phyloP scores from a whole-genome alignment of 2,797 vertebrate species.

The Channallabes apus region DNA sequence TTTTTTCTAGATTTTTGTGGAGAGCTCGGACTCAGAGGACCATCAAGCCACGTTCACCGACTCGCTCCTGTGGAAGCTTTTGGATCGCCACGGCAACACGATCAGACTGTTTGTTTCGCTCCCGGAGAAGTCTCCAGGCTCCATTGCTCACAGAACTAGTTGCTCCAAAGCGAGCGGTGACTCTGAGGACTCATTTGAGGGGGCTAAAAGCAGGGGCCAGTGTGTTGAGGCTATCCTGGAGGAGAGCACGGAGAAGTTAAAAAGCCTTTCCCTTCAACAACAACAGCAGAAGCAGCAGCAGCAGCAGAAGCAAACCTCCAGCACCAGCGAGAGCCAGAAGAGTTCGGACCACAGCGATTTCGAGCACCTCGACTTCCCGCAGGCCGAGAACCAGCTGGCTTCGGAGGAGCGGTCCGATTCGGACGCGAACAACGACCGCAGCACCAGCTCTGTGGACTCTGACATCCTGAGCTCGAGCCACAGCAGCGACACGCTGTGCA shows the following conservation, averaged over 20 bases:
- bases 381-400: slow-evolving; percentile 84
- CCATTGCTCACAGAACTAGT: slow-evolving; percentile 79
- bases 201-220: slow-evolving; percentile 81
- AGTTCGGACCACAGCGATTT: slow-evolving; percentile 94
- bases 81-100: slow-evolving; percentile 97
- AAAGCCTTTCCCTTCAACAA: slow-evolving; percentile 87
- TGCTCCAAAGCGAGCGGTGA: slow-evolving; percentile 81
- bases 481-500: slow-evolving; percentile 97
- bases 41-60: slow-evolving; percentile 87
- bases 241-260: slow-evolving; percentile 97
- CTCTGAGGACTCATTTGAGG: slow-evolving; percentile 79
- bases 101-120: slow-evolving; percentile 90
- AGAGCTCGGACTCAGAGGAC: slow-evolving; percentile 91
- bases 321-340: slow-evolving; percentile 92
- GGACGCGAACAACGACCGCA: slow-evolving; percentile 96
- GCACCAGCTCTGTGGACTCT: slow-evolving; percentile 98
- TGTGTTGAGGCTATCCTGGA: slow-evolving; percentile 96
- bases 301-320: slow-evolving; percentile 80
- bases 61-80: slow-evolving; percentile 92
- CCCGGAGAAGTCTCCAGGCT: slow-evolving; percentile 89
- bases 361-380: slow-evolving; percentile 91
- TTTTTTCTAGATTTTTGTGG: slow-evolving; percentile 86
- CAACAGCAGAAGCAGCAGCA: slow-evolving; percentile 61
- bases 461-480: slow-evolving; percentile 99
- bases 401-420: slow-evolving; percentile 95